Conservation (phyloP, 2,888 invertebrate species). For the Drosophila melanosoma region DNA sequence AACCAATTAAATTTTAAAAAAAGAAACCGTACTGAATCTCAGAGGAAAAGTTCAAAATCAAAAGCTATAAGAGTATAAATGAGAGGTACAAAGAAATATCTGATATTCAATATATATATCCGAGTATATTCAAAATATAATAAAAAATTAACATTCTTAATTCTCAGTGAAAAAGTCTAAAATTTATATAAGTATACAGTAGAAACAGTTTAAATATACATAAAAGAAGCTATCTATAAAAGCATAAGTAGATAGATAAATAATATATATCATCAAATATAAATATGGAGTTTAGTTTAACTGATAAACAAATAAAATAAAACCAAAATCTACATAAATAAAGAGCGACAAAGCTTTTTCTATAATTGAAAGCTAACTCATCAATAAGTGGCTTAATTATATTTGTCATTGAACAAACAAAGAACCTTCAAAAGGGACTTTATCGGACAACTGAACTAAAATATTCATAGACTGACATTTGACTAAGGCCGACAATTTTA, state of each 20-base stretch:
- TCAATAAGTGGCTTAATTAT: not conserved
- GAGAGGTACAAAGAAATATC: too few relatives aligned
- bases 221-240: not conserved
- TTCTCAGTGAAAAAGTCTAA: not conserved
- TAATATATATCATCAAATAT: not conserved
- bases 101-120: too few relatives aligned
- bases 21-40: too few relatives aligned
- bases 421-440: constrained; percentile 2
- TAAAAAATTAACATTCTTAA: not conserved
- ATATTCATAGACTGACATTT: constrained; percentile 29
- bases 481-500: constrained; percentile 26
- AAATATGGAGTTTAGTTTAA: not conserved
- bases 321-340: not conserved
- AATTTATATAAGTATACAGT: not conserved
- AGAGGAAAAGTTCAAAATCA: too few relatives aligned
- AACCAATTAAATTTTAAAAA: not conserved
- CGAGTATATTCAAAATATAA: too few relatives aligned
- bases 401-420: constrained; percentile 19
- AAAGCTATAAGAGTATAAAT: too few relatives aligned
- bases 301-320: not conserved
- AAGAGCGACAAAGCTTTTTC: not conserved
- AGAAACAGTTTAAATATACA: not conserved
- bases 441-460: constrained; percentile 12
- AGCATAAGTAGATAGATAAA: not conserved
- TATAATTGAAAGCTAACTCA: not conserved